Evolutionary conservation across 1,140 invertebrate species (phyloP).

Genomic region (Anoplophora glabripennis): DNA sequence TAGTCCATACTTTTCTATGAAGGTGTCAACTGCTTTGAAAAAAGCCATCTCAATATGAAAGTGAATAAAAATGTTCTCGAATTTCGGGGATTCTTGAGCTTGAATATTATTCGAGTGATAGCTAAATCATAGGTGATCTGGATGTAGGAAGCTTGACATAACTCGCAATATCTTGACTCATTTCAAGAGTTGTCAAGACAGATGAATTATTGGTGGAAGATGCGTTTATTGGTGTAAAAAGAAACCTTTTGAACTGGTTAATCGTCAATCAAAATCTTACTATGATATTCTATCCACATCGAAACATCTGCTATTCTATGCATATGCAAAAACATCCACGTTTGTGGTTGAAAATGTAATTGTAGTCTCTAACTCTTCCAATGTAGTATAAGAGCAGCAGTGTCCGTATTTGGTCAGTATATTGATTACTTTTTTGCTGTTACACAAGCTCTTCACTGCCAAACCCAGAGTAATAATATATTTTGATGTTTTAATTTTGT

Average conservation of each 20-base stretch:
- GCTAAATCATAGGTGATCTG: conserved; percentile 45
- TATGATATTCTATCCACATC: conserved; percentile 42
- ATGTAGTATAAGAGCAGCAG: neutral
- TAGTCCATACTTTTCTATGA: conserved; percentile 45
- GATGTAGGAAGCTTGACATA: conserved; percentile 18
- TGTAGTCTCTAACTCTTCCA: conserved; percentile 15
- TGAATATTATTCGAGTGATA: conserved; percentile 47
- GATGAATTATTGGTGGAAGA: conserved; percentile 21
- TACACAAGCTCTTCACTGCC: conserved; percentile 15
- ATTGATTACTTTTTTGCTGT: conserved; percentile 13
- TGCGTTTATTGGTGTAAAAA: conserved; percentile 30
- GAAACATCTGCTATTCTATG: conserved; percentile 24
- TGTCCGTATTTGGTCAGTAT: conserved; percentile 15
- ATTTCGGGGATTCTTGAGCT: conserved; percentile 37
- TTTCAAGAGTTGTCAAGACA: conserved; percentile 16
- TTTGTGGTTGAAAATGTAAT: conserved; percentile 9
- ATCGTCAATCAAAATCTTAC: conserved; percentile 20
- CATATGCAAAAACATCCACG: conserved; percentile 20
- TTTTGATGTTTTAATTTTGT: conserved; percentile 15
- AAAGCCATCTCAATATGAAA: conserved; percentile 46
- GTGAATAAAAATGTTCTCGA: conserved; percentile 47
- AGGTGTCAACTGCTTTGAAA: conserved; percentile 30
- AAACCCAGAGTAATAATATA: conserved; percentile 8
- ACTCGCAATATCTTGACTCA: conserved; percentile 17
- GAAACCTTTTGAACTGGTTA: conserved; percentile 19